A percentile compares a stretch with the other conserved stretches of the same genome.
Evolutionary conservation across 2,113 vertebrate genomes (phyloP).

Genomic region (Calyptomena viridis): DNA sequence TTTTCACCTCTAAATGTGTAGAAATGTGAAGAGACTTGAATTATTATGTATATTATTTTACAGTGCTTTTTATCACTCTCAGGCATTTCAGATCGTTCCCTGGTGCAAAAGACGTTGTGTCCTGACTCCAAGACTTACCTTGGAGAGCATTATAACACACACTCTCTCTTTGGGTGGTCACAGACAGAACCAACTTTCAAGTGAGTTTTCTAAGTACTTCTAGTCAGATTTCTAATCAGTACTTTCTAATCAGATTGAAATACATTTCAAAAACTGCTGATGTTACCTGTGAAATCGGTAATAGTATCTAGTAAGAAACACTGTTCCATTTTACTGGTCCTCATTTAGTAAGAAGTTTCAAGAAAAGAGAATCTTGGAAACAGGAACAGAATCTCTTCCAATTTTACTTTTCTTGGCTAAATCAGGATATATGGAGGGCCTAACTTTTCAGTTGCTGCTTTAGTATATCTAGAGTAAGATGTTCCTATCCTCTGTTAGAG

Average conservation of each 20-base stretch:
- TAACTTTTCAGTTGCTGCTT: background rate
- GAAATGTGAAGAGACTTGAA: background rate
- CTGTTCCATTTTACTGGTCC: background rate
- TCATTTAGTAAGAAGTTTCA: background rate
- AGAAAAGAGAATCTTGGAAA: background rate
- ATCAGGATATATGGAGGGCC: background rate
- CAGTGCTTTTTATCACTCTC: background rate
- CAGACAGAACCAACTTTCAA: constrained; percentile 55
- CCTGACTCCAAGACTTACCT: constrained; percentile 54
- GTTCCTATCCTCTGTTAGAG: background rate
- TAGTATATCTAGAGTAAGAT: background rate
- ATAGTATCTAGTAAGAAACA: background rate
- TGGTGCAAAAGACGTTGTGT: constrained; percentile 43
- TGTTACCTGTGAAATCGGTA: background rate
- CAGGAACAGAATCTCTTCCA: background rate
- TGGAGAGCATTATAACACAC: constrained; percentile 40
- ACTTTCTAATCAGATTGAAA: background rate
- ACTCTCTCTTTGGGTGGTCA: constrained; percentile 61
- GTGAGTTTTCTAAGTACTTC: constrained; percentile 31
- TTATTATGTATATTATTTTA: background rate
- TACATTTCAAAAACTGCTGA: background rate
- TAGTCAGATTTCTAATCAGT: background rate
- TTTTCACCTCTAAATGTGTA: background rate
- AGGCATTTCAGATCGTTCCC: constrained; percentile 22
- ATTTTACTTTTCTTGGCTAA: background rate